Evolutionary conservation across 2,888 invertebrate genomes (phyloP).

Genomic region (Ichneumoninae sp.): DNA sequence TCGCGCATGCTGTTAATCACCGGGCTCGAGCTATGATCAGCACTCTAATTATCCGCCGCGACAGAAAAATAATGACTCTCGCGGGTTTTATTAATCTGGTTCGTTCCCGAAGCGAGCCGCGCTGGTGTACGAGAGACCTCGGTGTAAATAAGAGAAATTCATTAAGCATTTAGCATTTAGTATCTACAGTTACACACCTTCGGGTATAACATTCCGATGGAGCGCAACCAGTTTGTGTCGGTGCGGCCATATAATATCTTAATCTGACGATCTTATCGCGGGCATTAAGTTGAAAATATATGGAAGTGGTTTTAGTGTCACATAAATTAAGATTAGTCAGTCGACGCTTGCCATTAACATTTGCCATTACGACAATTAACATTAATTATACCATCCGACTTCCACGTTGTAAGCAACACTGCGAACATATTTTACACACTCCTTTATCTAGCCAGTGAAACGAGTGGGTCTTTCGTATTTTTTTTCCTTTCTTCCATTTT

Average conservation of each 20-base stretch:
- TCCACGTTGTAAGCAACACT: conserved; percentile 57
- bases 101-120: conserved; percentile 28
- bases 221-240: conserved; percentile 73
- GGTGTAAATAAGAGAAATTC: conserved; percentile 74
- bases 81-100: conserved; percentile 66
- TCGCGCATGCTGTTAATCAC: conserved; percentile 64
- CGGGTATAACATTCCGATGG: conserved; percentile 65
- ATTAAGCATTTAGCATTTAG: conserved; percentile 75
- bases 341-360: conserved; percentile 80
- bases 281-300: conserved; percentile 75
- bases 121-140: conserved; percentile 18
- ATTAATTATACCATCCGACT: conserved; percentile 75
- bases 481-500: conserved; percentile 10
- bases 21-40: conserved; percentile 60
- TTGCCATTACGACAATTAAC: conserved; percentile 79
- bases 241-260: conserved; percentile 78
- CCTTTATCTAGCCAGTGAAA: conserved; percentile 51
- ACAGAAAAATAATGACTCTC: conserved; percentile 68
- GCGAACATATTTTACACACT: conserved; percentile 45
- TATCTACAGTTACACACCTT: conserved; percentile 69
- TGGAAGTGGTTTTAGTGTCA: conserved; percentile 77
- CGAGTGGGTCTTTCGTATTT: conserved; percentile 22
- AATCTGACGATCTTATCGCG: conserved; percentile 79
- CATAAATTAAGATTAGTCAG: conserved; percentile 80
- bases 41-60: conserved; percentile 60